Base-by-base conservation (phyloP, 2,113 vertebrate genomes). In the Aldabrachelys gigantea region DNA sequence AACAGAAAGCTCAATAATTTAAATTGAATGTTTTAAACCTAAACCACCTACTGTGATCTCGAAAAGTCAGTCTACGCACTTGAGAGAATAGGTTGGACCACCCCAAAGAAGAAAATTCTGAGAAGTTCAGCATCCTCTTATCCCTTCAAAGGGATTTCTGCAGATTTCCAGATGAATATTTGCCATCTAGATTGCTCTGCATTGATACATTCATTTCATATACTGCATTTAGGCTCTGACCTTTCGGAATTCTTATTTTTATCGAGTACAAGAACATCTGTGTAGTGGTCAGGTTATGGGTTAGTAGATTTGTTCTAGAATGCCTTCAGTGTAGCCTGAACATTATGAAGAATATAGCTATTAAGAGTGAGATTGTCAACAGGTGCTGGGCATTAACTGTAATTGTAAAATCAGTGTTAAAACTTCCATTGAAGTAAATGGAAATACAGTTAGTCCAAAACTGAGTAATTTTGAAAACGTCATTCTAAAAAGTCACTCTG, bases 201-300 rank as follows among this genome's bases (percentile, higher is more conserved):
- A 25, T 12, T 47, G 75, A 78, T 78, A 47, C 25, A 44, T 14
- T 47, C 24, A 47, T 27, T 78, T 8, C 25, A 6, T 47, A 62
- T 62, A 52, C 21, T 72, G 49, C 57, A 25, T 17, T 31, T 82
- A 44, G 5, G 50, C 25, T 82, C 53, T 25, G 35, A 59, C 72
- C 50, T 85, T 65, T 72, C 86, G 35, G 29, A 35, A 82, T 90
- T 85, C 41, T 53, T 76, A 81, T 35, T 81, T 89, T 19, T 91
- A 81, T 85, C 35, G 16, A 1, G 5, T 24, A 44, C 8, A 89
- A 87, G 72, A 80, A 59, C 50, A 78, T 78, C 22, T 78, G 5
- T 29, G 41, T 44, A 14, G 75, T 47, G 75, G 41, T 59, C 78
- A 38, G 38, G 29, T 59, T 88, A 50, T 0, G 0, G 3, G 12